Conservation (phyloP, 1,140 invertebrate genomes). For the Temnothorax nylanderi region DNA sequence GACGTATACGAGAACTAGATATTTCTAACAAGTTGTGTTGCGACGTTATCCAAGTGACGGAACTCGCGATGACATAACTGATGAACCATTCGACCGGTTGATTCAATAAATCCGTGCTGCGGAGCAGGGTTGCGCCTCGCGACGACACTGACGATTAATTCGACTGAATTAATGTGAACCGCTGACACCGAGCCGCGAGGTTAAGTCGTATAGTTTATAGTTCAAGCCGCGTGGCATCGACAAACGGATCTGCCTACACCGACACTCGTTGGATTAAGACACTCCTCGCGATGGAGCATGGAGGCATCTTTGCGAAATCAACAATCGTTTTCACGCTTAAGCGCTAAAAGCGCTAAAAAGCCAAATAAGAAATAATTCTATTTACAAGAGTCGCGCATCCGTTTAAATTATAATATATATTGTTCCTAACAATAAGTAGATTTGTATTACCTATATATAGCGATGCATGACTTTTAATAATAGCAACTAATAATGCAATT, state of each 20-base stretch:
- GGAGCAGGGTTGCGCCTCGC: slow-evolving; percentile 78
- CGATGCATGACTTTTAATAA: too few species aligned
- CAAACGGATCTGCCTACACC: not conserved
- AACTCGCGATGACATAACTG: slow-evolving; percentile 78
- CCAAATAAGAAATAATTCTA: not conserved
- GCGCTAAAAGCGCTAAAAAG: not conserved
- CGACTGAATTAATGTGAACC: slow-evolving; percentile 84
- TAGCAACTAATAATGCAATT: too few species aligned
- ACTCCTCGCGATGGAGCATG: too few species aligned
- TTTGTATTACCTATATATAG: too few species aligned
- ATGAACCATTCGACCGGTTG: slow-evolving; percentile 83
- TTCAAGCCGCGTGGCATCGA: slow-evolving; percentile 54
- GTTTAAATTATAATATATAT: too few species aligned
- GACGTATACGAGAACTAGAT: too few species aligned
- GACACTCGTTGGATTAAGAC: not conserved
- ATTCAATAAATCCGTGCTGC: slow-evolving; percentile 85
- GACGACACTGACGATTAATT: slow-evolving; percentile 83
- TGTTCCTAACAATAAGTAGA: too few species aligned
- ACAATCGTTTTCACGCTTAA: not conserved
- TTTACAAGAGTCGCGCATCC: too few species aligned
- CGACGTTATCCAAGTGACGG: not conserved
- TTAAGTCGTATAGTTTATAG: slow-evolving; percentile 74
- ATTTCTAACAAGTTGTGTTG: not conserved
- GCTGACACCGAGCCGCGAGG: slow-evolving; percentile 80
- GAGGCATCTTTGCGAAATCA: not conserved